Evolutionary conservation across 2,888 invertebrate species (phyloP), one percentile per base, ranked within the genome.

Genomic region (Mesorhabditis spiculigera): DNA sequence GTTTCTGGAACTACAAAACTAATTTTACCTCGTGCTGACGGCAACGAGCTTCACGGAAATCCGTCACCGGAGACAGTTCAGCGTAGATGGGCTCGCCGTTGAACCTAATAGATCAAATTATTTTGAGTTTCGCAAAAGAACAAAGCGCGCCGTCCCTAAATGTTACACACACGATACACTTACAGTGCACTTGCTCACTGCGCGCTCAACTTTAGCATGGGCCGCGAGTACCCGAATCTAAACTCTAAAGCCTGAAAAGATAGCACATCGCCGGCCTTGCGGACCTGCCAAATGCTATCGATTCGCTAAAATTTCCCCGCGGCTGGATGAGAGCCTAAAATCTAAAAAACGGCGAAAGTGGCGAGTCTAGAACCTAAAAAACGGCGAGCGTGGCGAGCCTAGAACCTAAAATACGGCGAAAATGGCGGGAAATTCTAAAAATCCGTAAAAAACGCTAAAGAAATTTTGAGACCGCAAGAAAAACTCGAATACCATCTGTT

Each of bases 31-130:
- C 97, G 87, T 98, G 98, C 88, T 98, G 98, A 58, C 98, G 91
- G 87, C 98, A 98, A 86, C 98, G 97, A 0, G 97, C 97, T 89
- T 98, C 98, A 82, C 97, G 91, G 87, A 99, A 98, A 88, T 98
- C 98, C 69, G 98, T 98, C 0, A 99, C 98, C 0, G 98, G 98
- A 5, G 96, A 97, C 68, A 98, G 88, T 88, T 99, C 98, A 0
- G 97, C 95, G 87, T 97, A 96, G 69, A 98, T 94, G 0, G 98
- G 97, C 58, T 96, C 90, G 0, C 96, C 95, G 66, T 96, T 96
- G 87, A 98, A 84, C 83, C 82, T 82, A 71, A 63, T 75, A 68
- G 62, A 16, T n/a, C 10, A 66, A 28, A 28, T 10, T 8, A 50
- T 50, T 50, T 50, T 50, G n/a, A 13, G 10, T 50, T 50, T 10